These are phyloP conservation scores for Patagioenas fasciata DNA, from an alignment of 2,113 vertebrate species.

Conservation along the genomic window DNA sequence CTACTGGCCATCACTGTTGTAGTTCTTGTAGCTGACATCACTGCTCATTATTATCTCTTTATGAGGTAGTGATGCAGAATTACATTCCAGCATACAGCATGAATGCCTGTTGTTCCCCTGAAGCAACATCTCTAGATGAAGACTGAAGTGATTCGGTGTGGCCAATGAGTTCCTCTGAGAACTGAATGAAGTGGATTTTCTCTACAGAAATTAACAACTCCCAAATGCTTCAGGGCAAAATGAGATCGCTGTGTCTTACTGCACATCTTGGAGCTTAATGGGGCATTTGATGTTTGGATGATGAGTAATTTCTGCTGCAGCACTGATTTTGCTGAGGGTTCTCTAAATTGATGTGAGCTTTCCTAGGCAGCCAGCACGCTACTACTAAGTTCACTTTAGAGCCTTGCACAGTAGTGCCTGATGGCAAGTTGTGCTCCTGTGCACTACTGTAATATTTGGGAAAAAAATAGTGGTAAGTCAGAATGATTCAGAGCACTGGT, in stretches of 20 bases:
- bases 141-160: not conserved
- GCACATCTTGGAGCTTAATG: not conserved
- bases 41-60: not conserved
- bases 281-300: not conserved
- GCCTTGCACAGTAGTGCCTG: not conserved
- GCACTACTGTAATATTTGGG: not conserved
- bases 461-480: not conserved
- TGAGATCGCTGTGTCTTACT: not conserved
- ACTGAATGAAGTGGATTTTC: constrained; percentile 8
- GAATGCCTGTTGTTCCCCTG: not conserved
- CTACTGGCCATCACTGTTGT: accelerated
- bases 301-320: not conserved
- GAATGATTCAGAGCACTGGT: not conserved
- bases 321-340: not conserved
- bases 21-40: not conserved
- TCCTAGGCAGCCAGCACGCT: not conserved
- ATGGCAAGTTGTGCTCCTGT: not conserved
- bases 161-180: not conserved
- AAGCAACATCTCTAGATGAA: not conserved
- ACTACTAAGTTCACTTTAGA: not conserved
- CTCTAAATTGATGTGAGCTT: not conserved
- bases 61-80: not conserved
- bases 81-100: not conserved
- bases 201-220: constrained; percentile 5
- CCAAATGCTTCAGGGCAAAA: not conserved